These are phyloP conservation scores for Thamnaconus septentrionalis DNA, from an alignment of 2,113 vertebrate species.

Conservation along the genomic window DNA sequence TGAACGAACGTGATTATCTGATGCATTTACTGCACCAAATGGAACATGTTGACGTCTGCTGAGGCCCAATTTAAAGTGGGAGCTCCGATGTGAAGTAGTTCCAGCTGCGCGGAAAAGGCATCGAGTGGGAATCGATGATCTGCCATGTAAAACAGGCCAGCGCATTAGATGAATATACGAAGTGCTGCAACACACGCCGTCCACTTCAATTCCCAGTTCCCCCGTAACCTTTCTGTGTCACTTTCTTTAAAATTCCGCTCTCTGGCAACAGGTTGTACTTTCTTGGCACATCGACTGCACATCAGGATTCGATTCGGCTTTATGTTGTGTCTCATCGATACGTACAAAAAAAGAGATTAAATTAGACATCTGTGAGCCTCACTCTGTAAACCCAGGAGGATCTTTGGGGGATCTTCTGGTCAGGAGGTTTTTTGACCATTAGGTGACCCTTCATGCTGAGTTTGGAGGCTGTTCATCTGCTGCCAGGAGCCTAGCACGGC, in stretches of 20 bases:
- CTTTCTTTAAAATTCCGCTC: conserved; percentile 14
- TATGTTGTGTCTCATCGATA: conserved; percentile 35
- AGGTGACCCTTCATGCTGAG: conserved; percentile 34
- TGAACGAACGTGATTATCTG: conserved; percentile 18
- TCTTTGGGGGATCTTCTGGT: no score
- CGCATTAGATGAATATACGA: conserved; percentile 30
- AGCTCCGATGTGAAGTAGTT: conserved; percentile 29
- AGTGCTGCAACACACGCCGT: conserved; percentile 29
- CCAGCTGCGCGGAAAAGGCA: conserved; percentile 46
- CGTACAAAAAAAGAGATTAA: conserved; percentile 20
- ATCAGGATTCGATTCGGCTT: conserved; percentile 42
- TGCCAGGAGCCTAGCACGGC: conserved; percentile 20
- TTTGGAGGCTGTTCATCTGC: conserved; percentile 17
- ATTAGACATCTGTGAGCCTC: conserved; percentile 7
- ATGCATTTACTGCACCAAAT: conserved; percentile 39
- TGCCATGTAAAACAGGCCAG: conserved; percentile 30
- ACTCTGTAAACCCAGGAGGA: no score
- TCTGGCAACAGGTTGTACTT: conserved; percentile 27
- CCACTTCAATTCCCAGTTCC: conserved; percentile 26
- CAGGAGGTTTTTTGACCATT: conserved; percentile 24
- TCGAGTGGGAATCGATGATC: conserved; percentile 31
- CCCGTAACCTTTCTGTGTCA: conserved; percentile 3
- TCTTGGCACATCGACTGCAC: conserved; percentile 32
- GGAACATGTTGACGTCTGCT: conserved; percentile 37
- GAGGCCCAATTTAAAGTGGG: conserved; percentile 10